These are phyloP conservation scores for Chrysolina oricalcia DNA, from an alignment of 2,888 invertebrate genomes.

Conservation along the genomic window DNA sequence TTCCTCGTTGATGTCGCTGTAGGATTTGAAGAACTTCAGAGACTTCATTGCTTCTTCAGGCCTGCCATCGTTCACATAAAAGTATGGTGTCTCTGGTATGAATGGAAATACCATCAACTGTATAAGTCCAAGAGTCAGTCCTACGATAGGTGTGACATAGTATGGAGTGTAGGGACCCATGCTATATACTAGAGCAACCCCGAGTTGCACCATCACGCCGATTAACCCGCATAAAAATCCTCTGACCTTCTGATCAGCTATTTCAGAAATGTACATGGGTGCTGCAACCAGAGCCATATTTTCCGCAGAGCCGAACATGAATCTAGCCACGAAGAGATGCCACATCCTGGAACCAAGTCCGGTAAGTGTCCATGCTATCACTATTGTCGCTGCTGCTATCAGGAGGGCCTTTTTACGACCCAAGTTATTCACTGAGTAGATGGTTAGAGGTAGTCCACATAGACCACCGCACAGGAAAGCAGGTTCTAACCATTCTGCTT, in stretches of 20 bases:
- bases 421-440: background rate
- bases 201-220: conserved; percentile 65
- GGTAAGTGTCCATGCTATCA: background rate
- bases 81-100: conserved; percentile 36
- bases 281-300: conserved; percentile 67
- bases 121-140: conserved; percentile 47
- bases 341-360: background rate
- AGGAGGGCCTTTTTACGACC: background rate
- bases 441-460: background rate
- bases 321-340: conserved; percentile 60
- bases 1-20: conserved; percentile 62
- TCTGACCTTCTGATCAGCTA: conserved; percentile 37
- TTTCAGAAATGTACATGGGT: conserved; percentile 63
- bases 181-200: conserved; percentile 63
- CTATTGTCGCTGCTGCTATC: background rate
- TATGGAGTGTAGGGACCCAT: conserved; percentile 56
- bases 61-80: conserved; percentile 15
- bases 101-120: conserved; percentile 18
- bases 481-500: background rate
- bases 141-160: conserved; percentile 50
- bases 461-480: background rate
- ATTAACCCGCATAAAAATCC: conserved; percentile 64
- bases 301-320: conserved; percentile 62
- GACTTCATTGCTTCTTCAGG: conserved; percentile 61
- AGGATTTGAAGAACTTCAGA: conserved; percentile 58